Evolutionary conservation across 2,113 vertebrate species (phyloP).

Genomic region (Microcebus griseorufus): DNA sequence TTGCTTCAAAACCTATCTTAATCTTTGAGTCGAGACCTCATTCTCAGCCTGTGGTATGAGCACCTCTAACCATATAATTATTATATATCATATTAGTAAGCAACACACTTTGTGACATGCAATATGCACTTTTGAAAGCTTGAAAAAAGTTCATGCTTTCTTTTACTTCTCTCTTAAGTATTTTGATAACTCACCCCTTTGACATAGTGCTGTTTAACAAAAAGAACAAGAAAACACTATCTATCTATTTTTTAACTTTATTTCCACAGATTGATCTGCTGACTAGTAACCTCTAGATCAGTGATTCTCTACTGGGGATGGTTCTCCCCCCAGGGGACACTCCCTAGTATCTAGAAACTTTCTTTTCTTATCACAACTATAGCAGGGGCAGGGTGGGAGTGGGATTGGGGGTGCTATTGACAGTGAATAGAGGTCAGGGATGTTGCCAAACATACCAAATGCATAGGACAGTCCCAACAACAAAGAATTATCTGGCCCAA

Average conservation of each 20-base stretch:
- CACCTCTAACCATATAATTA: background rate
- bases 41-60: too few relatives aligned
- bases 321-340: background rate
- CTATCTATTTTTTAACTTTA: background rate
- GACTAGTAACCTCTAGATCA: background rate
- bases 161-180: background rate
- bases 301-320: background rate
- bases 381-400: too few relatives aligned
- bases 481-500: background rate
- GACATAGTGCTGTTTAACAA: background rate
- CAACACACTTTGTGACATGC: background rate
- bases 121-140: background rate
- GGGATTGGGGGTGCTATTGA: background rate
- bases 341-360: background rate
- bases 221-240: background rate
- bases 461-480: background rate
- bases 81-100: background rate
- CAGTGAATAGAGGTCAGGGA: too few relatives aligned
- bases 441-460: background rate
- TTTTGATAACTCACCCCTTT: background rate
- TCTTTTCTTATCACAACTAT: background rate
- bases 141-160: background rate
- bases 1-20: too few relatives aligned
- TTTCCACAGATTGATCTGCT: background rate
- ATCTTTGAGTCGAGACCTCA: too few relatives aligned